phyloP scores from a whole-genome alignment of 2,797 vertebrate genomes.

The Falco peregrinus region DNA sequence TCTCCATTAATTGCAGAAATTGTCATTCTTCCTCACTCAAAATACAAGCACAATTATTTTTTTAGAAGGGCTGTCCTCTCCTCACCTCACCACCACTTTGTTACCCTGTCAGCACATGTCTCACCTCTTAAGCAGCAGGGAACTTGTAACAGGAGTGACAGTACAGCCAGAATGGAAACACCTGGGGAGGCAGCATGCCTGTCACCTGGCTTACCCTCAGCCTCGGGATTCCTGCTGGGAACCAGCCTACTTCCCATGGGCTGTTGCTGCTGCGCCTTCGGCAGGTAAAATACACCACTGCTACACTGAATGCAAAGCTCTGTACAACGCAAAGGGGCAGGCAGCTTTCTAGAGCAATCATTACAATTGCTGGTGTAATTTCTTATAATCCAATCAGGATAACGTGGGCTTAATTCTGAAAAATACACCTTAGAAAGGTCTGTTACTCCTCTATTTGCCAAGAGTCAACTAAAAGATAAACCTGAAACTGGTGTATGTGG shows the following conservation, averaged over 20 bases:
- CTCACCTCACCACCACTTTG: background rate
- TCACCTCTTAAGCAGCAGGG: background rate
- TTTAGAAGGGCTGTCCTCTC: background rate
- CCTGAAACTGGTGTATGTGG: accelerated
- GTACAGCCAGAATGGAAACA: background rate
- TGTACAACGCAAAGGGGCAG: too few relatives aligned
- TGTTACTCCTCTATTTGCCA: background rate
- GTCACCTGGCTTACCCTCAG: background rate
- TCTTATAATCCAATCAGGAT: background rate
- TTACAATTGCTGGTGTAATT: background rate
- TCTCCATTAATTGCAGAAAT: background rate
- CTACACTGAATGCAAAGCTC: background rate
- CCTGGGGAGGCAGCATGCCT: accelerated
- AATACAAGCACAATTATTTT: background rate
- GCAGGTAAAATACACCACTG: background rate
- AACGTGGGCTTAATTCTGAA: accelerated
- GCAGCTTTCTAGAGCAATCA: background rate
- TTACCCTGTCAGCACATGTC: background rate
- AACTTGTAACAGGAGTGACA: background rate
- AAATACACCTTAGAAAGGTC: background rate
- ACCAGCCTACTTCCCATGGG: background rate
- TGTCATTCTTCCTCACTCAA: constrained; percentile 8
- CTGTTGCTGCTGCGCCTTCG: background rate
- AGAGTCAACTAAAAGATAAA: background rate
- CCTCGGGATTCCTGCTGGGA: background rate